These are phyloP conservation scores for Polydrusus cervinus DNA, from an alignment of 2,888 invertebrate species.

Conservation along the genomic window DNA sequence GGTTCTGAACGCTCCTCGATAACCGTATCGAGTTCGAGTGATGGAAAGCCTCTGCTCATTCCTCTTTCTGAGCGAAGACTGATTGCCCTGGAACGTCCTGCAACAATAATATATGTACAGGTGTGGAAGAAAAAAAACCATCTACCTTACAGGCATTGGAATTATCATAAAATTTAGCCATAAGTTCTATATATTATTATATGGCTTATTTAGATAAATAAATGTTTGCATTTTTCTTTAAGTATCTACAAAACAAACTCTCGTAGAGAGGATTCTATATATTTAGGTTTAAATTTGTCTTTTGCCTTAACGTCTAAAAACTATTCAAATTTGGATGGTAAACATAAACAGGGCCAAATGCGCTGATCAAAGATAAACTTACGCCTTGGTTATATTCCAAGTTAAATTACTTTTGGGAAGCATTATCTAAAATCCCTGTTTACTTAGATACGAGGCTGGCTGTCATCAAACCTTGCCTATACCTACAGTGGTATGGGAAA, in stretches of 20 bases:
- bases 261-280: no score
- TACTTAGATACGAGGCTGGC: neutral
- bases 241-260: no score
- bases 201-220: no score
- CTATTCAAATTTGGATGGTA: neutral
- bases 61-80: constrained; percentile 79
- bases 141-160: neutral
- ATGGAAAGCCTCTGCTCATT: constrained; percentile 83
- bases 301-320: neutral
- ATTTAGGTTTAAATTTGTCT: no score
- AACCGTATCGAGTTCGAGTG: constrained; percentile 87
- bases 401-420: neutral
- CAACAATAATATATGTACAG: neutral
- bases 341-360: constrained; percentile 5
- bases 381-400: neutral
- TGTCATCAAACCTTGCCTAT: neutral
- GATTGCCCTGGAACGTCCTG: constrained; percentile 76
- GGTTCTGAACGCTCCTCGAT: constrained; percentile 88
- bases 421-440: neutral
- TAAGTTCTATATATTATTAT: no score
- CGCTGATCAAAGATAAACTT: neutral
- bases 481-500: no score
- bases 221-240: no score
- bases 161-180: no score
- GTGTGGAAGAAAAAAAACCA: neutral